These are phyloP conservation scores for Cheilosia impressa DNA, from an alignment of 2,888 invertebrate species.

Conservation along the genomic window DNA sequence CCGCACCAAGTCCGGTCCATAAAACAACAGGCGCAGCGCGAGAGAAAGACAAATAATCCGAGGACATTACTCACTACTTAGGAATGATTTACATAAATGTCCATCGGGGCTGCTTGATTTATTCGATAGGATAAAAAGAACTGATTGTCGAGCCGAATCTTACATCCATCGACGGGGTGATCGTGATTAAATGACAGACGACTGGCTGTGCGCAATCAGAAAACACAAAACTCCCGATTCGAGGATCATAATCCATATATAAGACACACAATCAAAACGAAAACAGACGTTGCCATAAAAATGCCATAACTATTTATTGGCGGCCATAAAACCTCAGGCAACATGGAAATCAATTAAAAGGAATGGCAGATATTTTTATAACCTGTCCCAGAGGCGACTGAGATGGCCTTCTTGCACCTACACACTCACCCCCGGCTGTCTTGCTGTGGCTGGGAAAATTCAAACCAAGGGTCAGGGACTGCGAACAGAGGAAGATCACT, in stretches of 20 bases:
- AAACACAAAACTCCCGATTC: background rate
- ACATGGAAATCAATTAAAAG: slow-evolving; percentile 64
- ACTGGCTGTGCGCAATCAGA: slow-evolving; percentile 23
- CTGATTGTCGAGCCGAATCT: background rate
- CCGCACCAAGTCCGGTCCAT: background rate
- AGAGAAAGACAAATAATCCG: slow-evolving; percentile 34
- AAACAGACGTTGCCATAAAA: slow-evolving; percentile 61
- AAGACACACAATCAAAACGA: slow-evolving; percentile 25
- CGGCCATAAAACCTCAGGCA: slow-evolving; percentile 55
- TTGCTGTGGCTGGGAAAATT: slow-evolving; percentile 9
- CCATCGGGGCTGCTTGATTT: slow-evolving; percentile 26
- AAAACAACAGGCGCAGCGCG: slow-evolving; percentile 23
- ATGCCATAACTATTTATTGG: slow-evolving; percentile 61
- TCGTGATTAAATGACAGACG: slow-evolving; percentile 49
- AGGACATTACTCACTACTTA: slow-evolving; percentile 47
- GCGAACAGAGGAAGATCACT: slow-evolving; percentile 26
- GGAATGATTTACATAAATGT: slow-evolving; percentile 46
- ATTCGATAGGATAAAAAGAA: slow-evolving; percentile 32
- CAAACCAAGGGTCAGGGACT: background rate
- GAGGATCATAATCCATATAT: background rate
- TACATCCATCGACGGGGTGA: slow-evolving; percentile 7
- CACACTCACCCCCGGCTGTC: too few relatives aligned
- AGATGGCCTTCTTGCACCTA: background rate
- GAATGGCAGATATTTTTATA: slow-evolving; percentile 49
- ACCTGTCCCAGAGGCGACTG: slow-evolving; percentile 35